Evolutionary conservation across 1,140 invertebrate species (phyloP), one percentile per base, ranked within the genome.

Genomic region (Drosophila orena): DNA sequence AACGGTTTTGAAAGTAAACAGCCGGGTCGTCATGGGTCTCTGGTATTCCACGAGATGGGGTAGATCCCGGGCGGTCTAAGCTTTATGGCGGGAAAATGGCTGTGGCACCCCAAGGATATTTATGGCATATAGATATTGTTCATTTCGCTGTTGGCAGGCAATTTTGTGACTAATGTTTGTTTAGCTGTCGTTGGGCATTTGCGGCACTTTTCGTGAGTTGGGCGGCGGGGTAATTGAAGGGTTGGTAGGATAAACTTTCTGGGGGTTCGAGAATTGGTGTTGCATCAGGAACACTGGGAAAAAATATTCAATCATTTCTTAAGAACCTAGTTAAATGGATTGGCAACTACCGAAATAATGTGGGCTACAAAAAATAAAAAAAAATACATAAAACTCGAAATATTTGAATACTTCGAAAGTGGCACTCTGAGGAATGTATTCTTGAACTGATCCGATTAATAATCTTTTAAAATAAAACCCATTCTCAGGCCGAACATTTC

Each of bases 1-100:
- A 88, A 88, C 84, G 84, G 84, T 88, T 88, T 89, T 88, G 84
- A 88, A 88, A 88, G 84, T 88, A 88, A 88, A 88, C 84, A 88
- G 84, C 56, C 79, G 79, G 70, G 74, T 85, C 81, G 84, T 73
- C 83, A 88, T 81, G 69, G 60, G 65, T 68, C 79, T 52, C 81
- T 66, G 60, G 61, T 47, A 69, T 49, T 24, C 17, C 34, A 17
- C 64, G 27, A 69, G 64, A 70, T 70, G 62, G 66, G 62, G 62
- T 68, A 46, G 49, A 34, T 55, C n/a, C 62, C 40, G 58, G 24
- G 12, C 46, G 27, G 38, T 46, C 35, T 40, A 57, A 37, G 38
- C 38, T 56, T 34, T 27, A 10, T 35, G 15, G 35, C 22, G 62
- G 60, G 35, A 10, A 37, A 30, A n/a, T 30, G 61, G 11, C 11